A percentile compares a stretch with the other conserved stretches of the same genome.
Conservation (phyloP, 2,888 invertebrate genomes). For the Gasteruption jaculator region DNA sequence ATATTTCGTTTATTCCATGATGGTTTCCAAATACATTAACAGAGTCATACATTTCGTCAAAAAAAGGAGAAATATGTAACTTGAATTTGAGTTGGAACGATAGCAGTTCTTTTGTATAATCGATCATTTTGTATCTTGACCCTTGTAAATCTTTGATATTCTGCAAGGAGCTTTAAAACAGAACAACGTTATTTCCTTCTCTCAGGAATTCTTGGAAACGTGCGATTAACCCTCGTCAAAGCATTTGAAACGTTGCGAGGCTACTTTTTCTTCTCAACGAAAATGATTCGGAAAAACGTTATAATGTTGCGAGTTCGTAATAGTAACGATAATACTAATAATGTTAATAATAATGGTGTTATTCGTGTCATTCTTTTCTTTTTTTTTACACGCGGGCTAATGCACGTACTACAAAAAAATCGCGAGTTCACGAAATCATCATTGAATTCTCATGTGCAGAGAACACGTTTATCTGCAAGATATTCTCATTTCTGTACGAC, state of each 20-base stretch:
- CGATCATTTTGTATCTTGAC: constrained; percentile 21
- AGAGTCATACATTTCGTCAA: constrained; percentile 40
- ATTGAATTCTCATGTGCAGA: too few species aligned
- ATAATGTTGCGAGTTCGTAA: too few species aligned
- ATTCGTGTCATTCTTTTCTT: constrained; percentile 19
- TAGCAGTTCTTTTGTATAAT: too few species aligned
- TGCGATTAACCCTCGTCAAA: constrained; percentile 25
- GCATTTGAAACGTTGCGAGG: too few species aligned
- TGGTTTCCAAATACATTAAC: constrained; percentile 41
- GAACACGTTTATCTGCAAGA: constrained; percentile 23
- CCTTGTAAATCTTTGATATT: constrained; percentile 19
- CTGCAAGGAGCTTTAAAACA: constrained; percentile 17
- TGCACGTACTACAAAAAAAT: too few species aligned
- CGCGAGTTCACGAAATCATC: constrained; percentile 9
- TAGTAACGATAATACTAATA: too few species aligned
- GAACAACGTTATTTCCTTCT: constrained; percentile 18
- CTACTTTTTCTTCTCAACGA: too few species aligned
- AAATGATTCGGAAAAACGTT: too few species aligned
- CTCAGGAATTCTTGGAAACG: constrained; percentile 24
- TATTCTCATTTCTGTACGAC: constrained; percentile 38
- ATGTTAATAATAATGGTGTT: too few species aligned
- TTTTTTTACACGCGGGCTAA: constrained; percentile 26
- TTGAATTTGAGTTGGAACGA: too few species aligned
- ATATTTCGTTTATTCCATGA: constrained; percentile 45
- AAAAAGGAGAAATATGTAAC: too few species aligned